Evolutionary conservation across 2,113 vertebrate species (phyloP).

Genomic region (Pelmatolapia mariae): DNA sequence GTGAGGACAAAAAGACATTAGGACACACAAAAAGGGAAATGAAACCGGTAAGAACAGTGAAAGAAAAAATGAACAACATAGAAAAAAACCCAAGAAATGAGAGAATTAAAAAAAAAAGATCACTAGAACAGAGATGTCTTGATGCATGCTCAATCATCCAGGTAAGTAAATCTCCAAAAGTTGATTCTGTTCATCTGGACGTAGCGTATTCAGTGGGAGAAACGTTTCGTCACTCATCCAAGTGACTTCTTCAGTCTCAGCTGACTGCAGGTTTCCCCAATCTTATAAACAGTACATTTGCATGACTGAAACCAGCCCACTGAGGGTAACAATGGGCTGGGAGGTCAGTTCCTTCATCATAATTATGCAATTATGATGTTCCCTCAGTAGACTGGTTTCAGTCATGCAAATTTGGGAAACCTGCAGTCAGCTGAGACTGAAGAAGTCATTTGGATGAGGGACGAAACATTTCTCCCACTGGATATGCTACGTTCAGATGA

Average conservation of each 20-base stretch:
- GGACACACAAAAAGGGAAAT: not conserved
- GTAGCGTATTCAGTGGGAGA: not conserved
- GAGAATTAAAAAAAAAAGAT: accelerated
- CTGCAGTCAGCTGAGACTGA: no score
- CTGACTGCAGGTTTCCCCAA: not conserved
- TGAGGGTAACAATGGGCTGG: no score
- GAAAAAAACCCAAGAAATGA: not conserved
- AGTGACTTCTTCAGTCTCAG: not conserved
- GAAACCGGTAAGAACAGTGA: not conserved
- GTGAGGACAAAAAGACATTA: not conserved
- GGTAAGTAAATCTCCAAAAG: not conserved
- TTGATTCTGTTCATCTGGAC: not conserved
- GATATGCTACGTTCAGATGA: no score
- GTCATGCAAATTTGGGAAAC: no score
- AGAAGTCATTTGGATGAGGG: no score
- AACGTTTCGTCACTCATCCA: not conserved
- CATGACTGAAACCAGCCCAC: not conserved
- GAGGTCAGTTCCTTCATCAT: no score
- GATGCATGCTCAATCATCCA: not conserved
- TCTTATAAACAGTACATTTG: not conserved
- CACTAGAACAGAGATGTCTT: not conserved
- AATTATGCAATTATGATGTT: no score
- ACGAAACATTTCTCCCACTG: no score
- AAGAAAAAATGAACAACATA: not conserved
- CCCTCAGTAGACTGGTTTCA: not conserved